Evolutionary conservation across 1,140 invertebrate genomes (phyloP).

Genomic region (Drosophila subpulchrella): DNA sequence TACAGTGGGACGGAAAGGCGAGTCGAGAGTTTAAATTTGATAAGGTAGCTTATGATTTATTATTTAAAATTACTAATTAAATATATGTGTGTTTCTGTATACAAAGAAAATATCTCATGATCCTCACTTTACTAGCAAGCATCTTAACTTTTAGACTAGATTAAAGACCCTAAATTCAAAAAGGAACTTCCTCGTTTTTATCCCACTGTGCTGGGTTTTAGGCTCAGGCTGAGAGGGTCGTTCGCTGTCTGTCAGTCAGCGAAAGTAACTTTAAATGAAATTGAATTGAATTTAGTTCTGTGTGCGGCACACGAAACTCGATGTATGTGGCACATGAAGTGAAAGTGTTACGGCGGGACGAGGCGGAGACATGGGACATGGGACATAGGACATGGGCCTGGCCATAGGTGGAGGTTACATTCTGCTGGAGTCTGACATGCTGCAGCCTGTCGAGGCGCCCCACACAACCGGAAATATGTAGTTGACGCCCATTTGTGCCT

Average conservation of each 20-base stretch:
- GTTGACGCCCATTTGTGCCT: conserved; percentile 75
- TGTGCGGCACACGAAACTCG: conserved; percentile 73
- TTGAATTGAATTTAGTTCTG: conserved; percentile 83
- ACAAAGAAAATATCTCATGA: background rate
- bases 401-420: conserved; percentile 39
- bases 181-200: too few species aligned
- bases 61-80: too few species aligned
- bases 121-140: too few species aligned
- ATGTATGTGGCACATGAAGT: conserved; percentile 43
- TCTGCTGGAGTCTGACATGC: conserved; percentile 62
- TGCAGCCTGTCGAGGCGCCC: conserved; percentile 56
- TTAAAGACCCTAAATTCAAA: too few species aligned
- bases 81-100: too few species aligned
- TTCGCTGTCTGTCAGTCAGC: conserved; percentile 77
- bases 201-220: conserved; percentile 45
- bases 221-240: conserved; percentile 57
- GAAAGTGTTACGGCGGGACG: conserved; percentile 60
- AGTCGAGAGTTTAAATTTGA: background rate
- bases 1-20: conserved; percentile 27
- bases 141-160: too few species aligned
- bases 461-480: conserved; percentile 79
- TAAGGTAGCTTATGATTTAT: too few species aligned
- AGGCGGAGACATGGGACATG: conserved; percentile 6
- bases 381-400: conserved; percentile 23
- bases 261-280: conserved; percentile 83